These are phyloP conservation scores for Melikaiella ostensackeni DNA, from an alignment of 2,888 invertebrate species.

Conservation along the genomic window DNA sequence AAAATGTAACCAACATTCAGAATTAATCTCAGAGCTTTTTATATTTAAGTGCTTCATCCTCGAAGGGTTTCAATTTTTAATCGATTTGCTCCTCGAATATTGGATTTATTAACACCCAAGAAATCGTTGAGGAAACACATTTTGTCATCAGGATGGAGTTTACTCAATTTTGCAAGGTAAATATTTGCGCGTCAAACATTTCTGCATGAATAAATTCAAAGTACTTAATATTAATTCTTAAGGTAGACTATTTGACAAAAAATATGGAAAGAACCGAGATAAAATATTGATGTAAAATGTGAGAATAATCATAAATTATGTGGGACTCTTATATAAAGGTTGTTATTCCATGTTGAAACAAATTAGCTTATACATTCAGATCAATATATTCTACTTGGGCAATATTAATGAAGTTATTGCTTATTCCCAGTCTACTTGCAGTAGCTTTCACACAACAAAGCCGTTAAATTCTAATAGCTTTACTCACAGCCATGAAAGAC, in stretches of 20 bases:
- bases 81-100: background rate
- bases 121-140: background rate
- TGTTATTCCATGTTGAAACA: background rate
- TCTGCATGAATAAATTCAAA: background rate
- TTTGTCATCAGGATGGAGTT: background rate
- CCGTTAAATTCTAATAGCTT: background rate
- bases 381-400: background rate
- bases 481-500: background rate
- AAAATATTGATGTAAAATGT: too few relatives aligned
- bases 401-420: background rate
- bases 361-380: background rate
- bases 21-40: background rate
- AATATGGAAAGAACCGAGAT: background rate
- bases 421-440: background rate
- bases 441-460: background rate
- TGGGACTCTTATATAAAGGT: background rate
- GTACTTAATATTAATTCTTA: background rate
- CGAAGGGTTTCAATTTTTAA: background rate
- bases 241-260: background rate
- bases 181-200: too few relatives aligned
- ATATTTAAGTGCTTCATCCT: background rate
- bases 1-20: conserved; percentile 20
- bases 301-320: too few relatives aligned
- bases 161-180: too few relatives aligned
- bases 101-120: background rate